Conservation (phyloP, 2,113 vertebrate genomes). For the Lasiurus borealis region DNA sequence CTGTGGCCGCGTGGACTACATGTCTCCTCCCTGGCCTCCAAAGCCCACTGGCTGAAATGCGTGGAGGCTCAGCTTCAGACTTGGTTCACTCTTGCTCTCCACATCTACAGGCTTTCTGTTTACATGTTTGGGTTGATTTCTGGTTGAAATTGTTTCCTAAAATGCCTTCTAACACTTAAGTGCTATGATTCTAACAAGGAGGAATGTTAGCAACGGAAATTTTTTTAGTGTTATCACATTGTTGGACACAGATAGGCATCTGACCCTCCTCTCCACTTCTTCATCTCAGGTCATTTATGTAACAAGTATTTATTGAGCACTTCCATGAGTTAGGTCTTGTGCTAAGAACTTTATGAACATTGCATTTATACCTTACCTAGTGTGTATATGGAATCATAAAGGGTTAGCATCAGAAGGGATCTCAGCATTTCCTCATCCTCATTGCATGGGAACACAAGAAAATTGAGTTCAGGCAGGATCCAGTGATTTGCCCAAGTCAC, state of each 20-base stretch:
- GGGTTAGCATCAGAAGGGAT: background rate
- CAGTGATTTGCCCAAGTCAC: constrained; percentile 23
- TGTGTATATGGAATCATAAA: background rate
- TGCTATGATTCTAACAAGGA: constrained; percentile 34
- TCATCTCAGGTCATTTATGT: constrained; percentile 45
- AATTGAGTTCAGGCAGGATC: background rate
- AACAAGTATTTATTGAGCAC: constrained; percentile 48
- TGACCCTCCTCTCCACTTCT: constrained; percentile 11
- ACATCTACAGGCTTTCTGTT: constrained; percentile 15
- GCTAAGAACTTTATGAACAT: constrained; percentile 51
- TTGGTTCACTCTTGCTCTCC: background rate
- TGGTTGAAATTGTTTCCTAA: constrained; percentile 32
- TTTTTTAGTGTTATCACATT: background rate
- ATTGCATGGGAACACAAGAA: constrained; percentile 23
- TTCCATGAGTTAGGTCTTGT: constrained; percentile 45
- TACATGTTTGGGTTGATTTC: constrained; percentile 49
- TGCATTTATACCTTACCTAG: background rate
- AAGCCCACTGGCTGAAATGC: background rate
- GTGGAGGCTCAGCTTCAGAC: background rate
- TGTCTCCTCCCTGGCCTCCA: background rate
- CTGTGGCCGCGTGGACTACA: background rate
- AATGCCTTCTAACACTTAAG: constrained; percentile 24
- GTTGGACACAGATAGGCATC: constrained; percentile 11
- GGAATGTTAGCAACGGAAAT: constrained; percentile 9
- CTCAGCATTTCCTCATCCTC: background rate